These are phyloP conservation scores for Epicauta chinensis DNA, from an alignment of 1,140 invertebrate species.

Conservation along the genomic window DNA sequence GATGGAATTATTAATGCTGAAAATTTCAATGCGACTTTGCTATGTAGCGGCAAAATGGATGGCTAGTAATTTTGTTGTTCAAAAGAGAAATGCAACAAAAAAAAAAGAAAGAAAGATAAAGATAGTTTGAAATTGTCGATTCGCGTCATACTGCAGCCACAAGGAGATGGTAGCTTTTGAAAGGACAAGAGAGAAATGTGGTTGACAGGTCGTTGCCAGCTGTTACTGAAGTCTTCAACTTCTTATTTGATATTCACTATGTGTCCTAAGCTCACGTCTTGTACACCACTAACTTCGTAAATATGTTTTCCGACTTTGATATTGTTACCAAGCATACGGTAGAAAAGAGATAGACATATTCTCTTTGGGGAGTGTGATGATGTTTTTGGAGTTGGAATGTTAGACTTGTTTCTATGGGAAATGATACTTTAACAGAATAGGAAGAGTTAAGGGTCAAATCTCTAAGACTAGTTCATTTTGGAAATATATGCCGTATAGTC, in stretches of 20 bases:
- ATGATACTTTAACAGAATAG: too few relatives aligned
- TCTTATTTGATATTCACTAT: constrained; percentile 38
- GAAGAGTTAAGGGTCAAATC: too few relatives aligned
- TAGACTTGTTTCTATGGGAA: too few relatives aligned
- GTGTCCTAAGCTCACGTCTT: constrained; percentile 29
- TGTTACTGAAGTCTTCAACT: constrained; percentile 33
- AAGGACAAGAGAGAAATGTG: constrained; percentile 30
- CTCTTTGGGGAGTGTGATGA: too few relatives aligned
- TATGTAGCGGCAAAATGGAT: too few relatives aligned
- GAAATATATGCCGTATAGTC: constrained; percentile 6
- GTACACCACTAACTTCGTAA: constrained; percentile 30
- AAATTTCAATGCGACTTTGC: too few relatives aligned
- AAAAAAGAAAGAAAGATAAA: constrained; percentile 11
- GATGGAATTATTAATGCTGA: too few relatives aligned
- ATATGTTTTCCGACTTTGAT: constrained; percentile 29
- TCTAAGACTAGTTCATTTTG: neutral
- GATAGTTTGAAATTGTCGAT: constrained; percentile 30
- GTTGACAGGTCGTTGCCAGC: constrained; percentile 34
- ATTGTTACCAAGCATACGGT: constrained; percentile 22
- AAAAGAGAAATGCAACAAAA: neutral
- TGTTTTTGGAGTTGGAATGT: too few relatives aligned
- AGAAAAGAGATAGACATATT: neutral
- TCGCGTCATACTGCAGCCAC: constrained; percentile 28
- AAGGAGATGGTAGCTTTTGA: constrained; percentile 23
- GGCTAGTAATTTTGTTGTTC: too few relatives aligned